phyloP scores from a whole-genome alignment of 2,797 vertebrate genomes.

The Neoniphon sammara region DNA sequence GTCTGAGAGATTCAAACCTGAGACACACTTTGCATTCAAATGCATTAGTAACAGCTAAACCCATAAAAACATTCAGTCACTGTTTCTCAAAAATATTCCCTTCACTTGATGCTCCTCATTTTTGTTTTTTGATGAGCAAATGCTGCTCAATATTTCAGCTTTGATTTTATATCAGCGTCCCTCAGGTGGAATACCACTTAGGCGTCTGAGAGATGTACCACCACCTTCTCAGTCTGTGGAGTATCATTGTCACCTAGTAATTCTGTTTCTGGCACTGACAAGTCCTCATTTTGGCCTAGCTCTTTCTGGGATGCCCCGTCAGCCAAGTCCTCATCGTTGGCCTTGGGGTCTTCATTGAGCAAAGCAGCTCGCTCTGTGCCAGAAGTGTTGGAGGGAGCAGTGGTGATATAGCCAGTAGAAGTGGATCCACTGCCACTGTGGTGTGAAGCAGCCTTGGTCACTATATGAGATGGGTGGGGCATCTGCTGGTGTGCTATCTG shows the following conservation, averaged over 20 bases:
- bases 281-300: conserved; percentile 82
- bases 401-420: conserved; percentile 96
- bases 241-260: conserved; percentile 90
- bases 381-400: conserved; percentile 89
- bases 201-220: conserved; percentile 61
- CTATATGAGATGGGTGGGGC: conserved; percentile 82
- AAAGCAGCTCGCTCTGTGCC: conserved; percentile 88
- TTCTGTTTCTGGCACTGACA: conserved; percentile 91
- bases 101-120: conserved; percentile 67
- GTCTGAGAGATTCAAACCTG: conserved; percentile 46
- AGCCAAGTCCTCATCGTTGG: conserved; percentile 76
- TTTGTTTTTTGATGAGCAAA: conserved; percentile 46
- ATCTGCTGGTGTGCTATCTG: conserved; percentile 92
- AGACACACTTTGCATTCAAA: conserved; percentile 47
- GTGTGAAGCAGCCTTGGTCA: conserved; percentile 91
- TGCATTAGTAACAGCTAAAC: conserved; percentile 49
- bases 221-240: conserved; percentile 81
- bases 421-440: conserved; percentile 97
- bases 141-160: conserved; percentile 54
- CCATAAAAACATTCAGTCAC: conserved; percentile 72
- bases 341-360: conserved; percentile 79
- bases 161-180: conserved; percentile 6
- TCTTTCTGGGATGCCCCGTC: conserved; percentile 85
- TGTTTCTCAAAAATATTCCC: conserved; percentile 62
- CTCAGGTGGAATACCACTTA: conserved; percentile 35